phyloP scores from a whole-genome alignment of 2,888 invertebrate genomes.

The Therioaphis trifolii region DNA sequence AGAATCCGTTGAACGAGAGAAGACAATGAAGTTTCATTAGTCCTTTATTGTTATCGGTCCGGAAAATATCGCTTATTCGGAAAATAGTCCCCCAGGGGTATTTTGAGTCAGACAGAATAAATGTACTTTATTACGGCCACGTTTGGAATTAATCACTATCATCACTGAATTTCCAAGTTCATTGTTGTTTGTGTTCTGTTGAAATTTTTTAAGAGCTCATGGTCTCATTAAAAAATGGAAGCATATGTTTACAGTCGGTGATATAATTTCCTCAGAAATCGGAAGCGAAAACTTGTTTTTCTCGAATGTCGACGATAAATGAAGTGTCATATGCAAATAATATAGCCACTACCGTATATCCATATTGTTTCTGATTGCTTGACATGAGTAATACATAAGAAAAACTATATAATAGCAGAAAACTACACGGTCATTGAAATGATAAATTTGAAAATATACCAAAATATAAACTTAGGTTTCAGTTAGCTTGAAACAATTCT shows the following conservation, averaged over 20 bases:
- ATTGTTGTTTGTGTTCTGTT: neutral
- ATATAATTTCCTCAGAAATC: neutral
- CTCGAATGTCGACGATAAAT: conserved; percentile 8
- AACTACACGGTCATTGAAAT: neutral
- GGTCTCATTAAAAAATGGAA: neutral
- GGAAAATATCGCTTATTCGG: conserved; percentile 27
- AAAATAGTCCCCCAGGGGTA: conserved; percentile 20
- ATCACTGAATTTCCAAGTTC: neutral
- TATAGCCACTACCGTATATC: neutral
- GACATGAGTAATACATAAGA: neutral
- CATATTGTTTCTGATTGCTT: neutral
- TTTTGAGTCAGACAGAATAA: conserved; percentile 21
- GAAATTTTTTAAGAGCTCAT: too few species aligned
- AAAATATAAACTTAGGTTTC: neutral
- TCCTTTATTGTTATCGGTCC: conserved; percentile 27
- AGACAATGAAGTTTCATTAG: conserved; percentile 61
- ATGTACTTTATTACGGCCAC: conserved; percentile 8
- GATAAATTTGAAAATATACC: conserved; percentile 48
- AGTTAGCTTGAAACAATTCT: neutral
- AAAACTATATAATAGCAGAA: neutral
- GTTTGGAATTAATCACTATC: conserved; percentile 14
- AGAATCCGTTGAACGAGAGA: neutral
- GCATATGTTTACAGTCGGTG: neutral
- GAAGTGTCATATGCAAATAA: conserved; percentile 37
- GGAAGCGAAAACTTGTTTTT: neutral